Base-by-base conservation (phyloP, 2,113 vertebrate genomes). In the Platysternon megacephalum region DNA sequence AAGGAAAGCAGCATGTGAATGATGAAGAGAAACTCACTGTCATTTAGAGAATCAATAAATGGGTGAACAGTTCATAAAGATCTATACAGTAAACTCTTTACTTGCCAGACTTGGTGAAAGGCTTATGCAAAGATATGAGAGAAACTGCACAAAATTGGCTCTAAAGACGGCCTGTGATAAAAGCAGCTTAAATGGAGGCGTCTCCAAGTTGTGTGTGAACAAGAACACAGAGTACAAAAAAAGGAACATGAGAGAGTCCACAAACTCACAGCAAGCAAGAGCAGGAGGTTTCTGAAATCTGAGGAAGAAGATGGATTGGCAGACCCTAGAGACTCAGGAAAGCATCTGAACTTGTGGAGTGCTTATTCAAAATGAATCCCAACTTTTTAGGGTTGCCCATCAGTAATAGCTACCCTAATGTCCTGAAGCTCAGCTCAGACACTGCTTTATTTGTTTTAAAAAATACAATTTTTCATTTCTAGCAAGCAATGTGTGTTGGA, bases 11-110 rank as follows among this genome's bases (percentile, higher is more conserved):
- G 83, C 46, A 26, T 39, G 79, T 74, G 87, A 92, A 89, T 0
- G 1, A 96, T 91, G 95, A 96, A 95, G 79, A 56, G 93, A 97
- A 96, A 80, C 35, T 94, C 82, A 9, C 96, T 94, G 93, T 92
- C 94, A 94, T 95, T 97, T 90, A 93, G 65, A 85, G 86, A 56
- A 80, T 93, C 89, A 96, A 91, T 80, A 96, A 94, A 94, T 42
- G 56, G 87, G 92, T 91, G 92, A 95, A 93, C 11, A 86, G 90
- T 82, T 97, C 96, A 93, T 95, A 95, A 95, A 95, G 90, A 87
- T 85, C 95, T 89, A 46, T 48, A 49, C 52, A 86, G 82, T 68
- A 94, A 97, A 90, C 82, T 26, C 85, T 76, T 87, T 80, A 68
- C 48, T 88, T 95, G 95, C 65, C 84, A 87, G 42, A 76, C 11